Evolutionary conservation across 1,140 invertebrate species (phyloP).

Genomic region (Papilio xuthus): DNA sequence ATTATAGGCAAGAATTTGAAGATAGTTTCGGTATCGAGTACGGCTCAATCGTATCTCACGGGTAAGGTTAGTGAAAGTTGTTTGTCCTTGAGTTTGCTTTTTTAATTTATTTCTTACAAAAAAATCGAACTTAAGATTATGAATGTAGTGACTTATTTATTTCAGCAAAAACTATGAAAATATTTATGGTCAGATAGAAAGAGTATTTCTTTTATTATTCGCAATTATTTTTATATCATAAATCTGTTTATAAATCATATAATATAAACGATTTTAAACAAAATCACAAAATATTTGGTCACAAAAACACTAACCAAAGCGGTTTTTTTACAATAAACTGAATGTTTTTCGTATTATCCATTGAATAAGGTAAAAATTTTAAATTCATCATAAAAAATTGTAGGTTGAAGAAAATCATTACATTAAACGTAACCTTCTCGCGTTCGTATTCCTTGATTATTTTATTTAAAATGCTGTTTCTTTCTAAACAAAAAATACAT

Average conservation of each 20-base stretch:
- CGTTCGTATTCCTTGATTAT: slow-evolving; percentile 23
- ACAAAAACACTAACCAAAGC: background rate
- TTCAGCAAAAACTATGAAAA: no score
- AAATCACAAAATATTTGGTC: background rate
- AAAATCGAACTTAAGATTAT: no score
- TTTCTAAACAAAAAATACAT: slow-evolving; percentile 16
- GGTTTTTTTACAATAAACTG: background rate
- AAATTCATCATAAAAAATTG: background rate
- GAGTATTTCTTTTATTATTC: background rate
- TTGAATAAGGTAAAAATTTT: background rate
- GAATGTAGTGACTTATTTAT: no score
- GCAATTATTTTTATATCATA: background rate
- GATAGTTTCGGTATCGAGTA: background rate
- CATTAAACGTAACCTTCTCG: background rate
- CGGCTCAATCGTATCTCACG: background rate
- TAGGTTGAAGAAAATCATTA: background rate
- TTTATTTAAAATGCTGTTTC: slow-evolving; percentile 45
- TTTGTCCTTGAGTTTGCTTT: background rate
- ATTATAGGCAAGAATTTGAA: background rate
- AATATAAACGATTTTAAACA: background rate
- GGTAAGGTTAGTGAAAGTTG: background rate
- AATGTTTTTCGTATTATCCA: background rate
- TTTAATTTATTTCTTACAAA: no score
- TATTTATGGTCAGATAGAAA: no score
- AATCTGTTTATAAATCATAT: no score